These are phyloP conservation scores for Chroicocephalus ridibundus DNA, from an alignment of 2,113 vertebrate genomes.

Conservation along the genomic window DNA sequence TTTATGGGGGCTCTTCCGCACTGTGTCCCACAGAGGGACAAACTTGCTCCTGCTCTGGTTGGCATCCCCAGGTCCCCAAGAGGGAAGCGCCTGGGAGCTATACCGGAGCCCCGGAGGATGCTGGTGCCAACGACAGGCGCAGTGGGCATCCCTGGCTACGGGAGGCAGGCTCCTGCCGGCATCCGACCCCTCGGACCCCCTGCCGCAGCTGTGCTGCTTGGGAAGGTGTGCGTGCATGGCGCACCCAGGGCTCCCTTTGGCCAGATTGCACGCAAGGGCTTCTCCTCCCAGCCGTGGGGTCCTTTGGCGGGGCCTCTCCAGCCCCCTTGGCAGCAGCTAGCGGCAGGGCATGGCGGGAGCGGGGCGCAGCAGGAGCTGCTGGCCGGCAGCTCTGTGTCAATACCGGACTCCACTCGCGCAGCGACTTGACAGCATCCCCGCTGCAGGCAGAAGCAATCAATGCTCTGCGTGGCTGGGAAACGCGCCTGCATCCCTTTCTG, in stretches of 20 bases:
- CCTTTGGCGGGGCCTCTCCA: conserved; percentile 26
- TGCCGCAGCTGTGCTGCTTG: conserved; percentile 79
- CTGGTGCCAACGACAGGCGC: conserved; percentile 78
- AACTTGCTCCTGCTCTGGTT: conserved; percentile 66
- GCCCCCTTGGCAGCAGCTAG: conserved; percentile 71
- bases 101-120: conserved; percentile 52
- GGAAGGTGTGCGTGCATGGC: conserved; percentile 82
- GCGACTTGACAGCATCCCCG: conserved; percentile 84
- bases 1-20: conserved; percentile 77
- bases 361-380: conserved; percentile 71
- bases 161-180: conserved; percentile 35
- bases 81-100: conserved; percentile 39
- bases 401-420: conserved; percentile 84
- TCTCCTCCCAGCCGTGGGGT: conserved; percentile 44
- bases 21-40: conserved; percentile 73
- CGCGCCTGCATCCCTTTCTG: conserved; percentile 63
- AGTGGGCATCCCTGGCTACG: conserved; percentile 69
- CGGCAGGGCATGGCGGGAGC: conserved; percentile 68
- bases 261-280: conserved; percentile 17
- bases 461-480: conserved; percentile 80
- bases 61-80: conserved; percentile 55
- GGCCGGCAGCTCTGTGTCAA: conserved; percentile 82
- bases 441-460: conserved; percentile 89
- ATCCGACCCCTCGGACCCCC: conserved; percentile 66
- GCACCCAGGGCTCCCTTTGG: conserved; percentile 22